phyloP scores from a whole-genome alignment of 2,113 vertebrate species.

The Grantiella picta region DNA sequence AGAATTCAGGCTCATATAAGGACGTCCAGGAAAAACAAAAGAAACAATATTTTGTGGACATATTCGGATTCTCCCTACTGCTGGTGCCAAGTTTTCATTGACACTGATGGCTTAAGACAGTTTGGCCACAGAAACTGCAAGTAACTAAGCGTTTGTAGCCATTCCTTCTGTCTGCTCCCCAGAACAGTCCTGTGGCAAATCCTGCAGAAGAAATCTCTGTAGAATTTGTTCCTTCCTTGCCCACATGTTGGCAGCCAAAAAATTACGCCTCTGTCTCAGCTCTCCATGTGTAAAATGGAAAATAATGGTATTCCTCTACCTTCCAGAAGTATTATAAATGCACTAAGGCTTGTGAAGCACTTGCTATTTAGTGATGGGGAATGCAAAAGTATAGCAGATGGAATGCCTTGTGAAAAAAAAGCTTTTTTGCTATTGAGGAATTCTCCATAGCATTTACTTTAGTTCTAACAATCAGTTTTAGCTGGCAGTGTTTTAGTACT shows the following conservation, averaged over 20 bases:
- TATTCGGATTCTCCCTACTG: not conserved
- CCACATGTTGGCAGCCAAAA: not conserved
- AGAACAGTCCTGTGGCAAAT: not conserved
- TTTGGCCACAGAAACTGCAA: not conserved
- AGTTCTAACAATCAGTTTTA: not conserved
- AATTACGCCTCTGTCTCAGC: not conserved
- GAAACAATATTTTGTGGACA: not conserved
- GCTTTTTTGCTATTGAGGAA: not conserved
- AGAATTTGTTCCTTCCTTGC: not conserved
- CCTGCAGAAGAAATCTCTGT: not conserved
- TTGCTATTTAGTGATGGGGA: not conserved
- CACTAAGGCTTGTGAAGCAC: not conserved
- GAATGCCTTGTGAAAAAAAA: not conserved
- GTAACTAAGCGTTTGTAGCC: not conserved
- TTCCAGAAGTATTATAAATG: not conserved
- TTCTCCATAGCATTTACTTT: not conserved
- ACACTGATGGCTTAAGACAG: not conserved
- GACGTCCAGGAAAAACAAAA: not conserved
- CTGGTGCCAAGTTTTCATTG: not conserved
- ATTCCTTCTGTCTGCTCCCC: not conserved
- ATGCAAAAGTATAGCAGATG: not conserved
- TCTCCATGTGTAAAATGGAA: not conserved
- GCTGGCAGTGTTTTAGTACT: not conserved
- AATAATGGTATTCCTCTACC: not conserved
- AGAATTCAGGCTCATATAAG: not conserved